Conservation (phyloP, 2,888 invertebrate species). For the Monoplex corrugatus region DNA sequence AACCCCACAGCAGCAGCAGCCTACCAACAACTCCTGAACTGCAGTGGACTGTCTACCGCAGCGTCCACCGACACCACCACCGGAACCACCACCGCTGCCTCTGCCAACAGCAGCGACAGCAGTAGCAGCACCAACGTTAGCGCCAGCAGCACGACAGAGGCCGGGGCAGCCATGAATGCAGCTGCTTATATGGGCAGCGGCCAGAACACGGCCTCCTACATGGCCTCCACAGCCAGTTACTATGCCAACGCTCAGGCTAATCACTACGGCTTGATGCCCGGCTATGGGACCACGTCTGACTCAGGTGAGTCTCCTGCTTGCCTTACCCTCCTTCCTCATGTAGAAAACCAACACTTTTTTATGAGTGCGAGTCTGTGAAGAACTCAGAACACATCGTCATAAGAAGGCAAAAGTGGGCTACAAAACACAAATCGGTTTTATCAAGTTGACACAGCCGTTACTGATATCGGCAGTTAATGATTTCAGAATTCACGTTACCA, state of each 20-base stretch:
- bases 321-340: too few species aligned
- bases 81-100: constrained; percentile 36
- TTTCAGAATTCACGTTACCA: too few species aligned
- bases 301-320: constrained; percentile 49
- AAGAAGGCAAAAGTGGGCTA: too few species aligned
- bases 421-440: too few species aligned
- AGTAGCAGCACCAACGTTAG: constrained; percentile 36
- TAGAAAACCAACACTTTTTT: too few species aligned
- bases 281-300: constrained; percentile 53
- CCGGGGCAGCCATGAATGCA: constrained; percentile 46
- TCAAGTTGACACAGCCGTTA: too few species aligned
- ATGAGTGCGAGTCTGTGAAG: too few species aligned
- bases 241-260: constrained; percentile 55
- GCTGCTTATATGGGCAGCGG: constrained; percentile 59
- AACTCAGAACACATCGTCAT: too few species aligned
- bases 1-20: constrained; percentile 44
- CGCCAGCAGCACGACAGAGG: constrained; percentile 35
- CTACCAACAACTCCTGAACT: constrained; percentile 47
- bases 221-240: constrained; percentile 57
- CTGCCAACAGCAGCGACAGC: constrained; percentile 33
- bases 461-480: too few species aligned
- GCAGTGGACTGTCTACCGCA: background rate
- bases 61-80: constrained; percentile 36
- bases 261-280: constrained; percentile 57
- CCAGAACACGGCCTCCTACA: constrained; percentile 59